phyloP scores from a whole-genome alignment of 53 echinoderm and acorn worm genomes.

The Echinarachnius parma region DNA sequence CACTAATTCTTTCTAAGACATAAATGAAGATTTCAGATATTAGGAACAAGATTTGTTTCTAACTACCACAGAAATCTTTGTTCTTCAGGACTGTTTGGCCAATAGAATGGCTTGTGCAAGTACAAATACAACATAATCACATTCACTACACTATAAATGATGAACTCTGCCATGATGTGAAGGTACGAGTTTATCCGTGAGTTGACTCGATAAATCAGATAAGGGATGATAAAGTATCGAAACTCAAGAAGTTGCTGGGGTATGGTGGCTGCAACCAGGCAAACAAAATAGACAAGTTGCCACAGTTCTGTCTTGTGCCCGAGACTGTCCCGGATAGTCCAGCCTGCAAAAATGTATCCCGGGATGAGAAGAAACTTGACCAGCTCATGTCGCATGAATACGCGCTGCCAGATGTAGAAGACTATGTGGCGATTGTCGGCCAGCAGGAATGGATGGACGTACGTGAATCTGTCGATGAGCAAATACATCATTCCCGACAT shows the following conservation, averaged over 20 bases:
- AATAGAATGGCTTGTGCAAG: constrained; percentile 73
- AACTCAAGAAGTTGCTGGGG: constrained; percentile 93
- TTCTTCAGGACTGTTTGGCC: constrained; percentile 63
- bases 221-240: constrained; percentile 91
- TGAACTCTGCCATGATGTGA: constrained; percentile 64
- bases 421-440: constrained; percentile 94
- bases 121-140: constrained; percentile 64
- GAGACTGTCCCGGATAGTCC: constrained; percentile 75
- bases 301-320: constrained; percentile 63
- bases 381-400: constrained; percentile 67
- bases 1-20: too few relatives aligned
- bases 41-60: too few relatives aligned
- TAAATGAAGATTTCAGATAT: too few relatives aligned
- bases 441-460: constrained; percentile 82
- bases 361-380: constrained; percentile 70
- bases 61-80: constrained; percentile 96
- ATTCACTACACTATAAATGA: constrained; percentile 72
- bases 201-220: constrained; percentile 71
- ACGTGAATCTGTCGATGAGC: constrained; percentile 66
- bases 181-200: constrained; percentile 49
- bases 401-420: constrained; percentile 86
- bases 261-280: constrained; percentile 64
- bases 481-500: constrained; percentile 45
- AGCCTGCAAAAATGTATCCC: constrained; percentile 72
- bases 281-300: constrained; percentile 64